Conservation (phyloP, 2,888 invertebrate genomes). For the Pristionchus exspectatus region DNA sequence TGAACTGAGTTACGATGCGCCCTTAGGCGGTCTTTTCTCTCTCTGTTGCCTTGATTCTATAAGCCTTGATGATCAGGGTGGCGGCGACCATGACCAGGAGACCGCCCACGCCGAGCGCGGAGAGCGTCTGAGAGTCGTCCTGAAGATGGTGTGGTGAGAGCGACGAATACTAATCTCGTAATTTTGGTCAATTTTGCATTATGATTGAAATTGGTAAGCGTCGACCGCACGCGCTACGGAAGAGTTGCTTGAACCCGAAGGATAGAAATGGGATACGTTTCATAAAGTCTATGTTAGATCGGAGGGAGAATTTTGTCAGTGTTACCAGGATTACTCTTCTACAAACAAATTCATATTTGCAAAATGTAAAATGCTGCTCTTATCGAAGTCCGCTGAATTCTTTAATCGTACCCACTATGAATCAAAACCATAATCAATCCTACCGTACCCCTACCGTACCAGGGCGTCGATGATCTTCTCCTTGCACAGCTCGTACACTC, state of each 20-base stretch:
- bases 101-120: conserved; percentile 76
- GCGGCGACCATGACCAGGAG: conserved; percentile 75
- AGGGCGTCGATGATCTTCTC: conserved; percentile 74
- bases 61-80: conserved; percentile 75
- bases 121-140: conserved; percentile 77
- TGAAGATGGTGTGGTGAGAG: conserved; percentile 55
- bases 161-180: neutral
- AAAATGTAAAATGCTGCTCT: too few species aligned
- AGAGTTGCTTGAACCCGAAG: too few species aligned
- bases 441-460: conserved; percentile 60
- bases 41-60: conserved; percentile 64
- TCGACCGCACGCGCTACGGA: too few species aligned
- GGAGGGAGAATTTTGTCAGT: too few species aligned
- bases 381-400: too few species aligned
- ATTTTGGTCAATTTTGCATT: too few species aligned
- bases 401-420: too few species aligned
- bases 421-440: neutral
- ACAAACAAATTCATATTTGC: too few species aligned
- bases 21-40: conserved; percentile 4
- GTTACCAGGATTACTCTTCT: too few species aligned
- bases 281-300: too few species aligned
- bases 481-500: conserved; percentile 77
- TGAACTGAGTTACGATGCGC: neutral
- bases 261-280: too few species aligned
- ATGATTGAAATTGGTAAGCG: too few species aligned